Evolutionary conservation across 1,140 invertebrate species (phyloP), one percentile per base, ranked within the genome.

Genomic region (Drosophila auraria): DNA sequence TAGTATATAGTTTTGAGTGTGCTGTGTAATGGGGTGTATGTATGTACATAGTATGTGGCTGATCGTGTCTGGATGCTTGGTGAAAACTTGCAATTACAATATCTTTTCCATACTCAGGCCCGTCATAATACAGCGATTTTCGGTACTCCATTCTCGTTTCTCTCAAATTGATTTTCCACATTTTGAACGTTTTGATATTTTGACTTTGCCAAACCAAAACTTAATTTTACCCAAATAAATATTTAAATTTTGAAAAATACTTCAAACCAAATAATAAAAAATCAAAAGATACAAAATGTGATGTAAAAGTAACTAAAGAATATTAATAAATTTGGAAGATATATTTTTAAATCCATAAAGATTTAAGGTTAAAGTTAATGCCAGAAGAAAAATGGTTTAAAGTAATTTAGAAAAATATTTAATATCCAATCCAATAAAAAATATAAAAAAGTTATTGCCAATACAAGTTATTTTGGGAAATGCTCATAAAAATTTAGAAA

Each of bases 51-150:
- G 33, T 38, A 38, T 36, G 33, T 64, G 42, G 56, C 45, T 83
- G 49, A 53, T 47, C 49, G 59, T 69, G 62, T 72, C 45, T 75
- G 45, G 47, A 30, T 63, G 49, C 33, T 3, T 56, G 12, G 49
- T 78, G 75, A 54, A 64, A 83, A 87, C 86, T 87, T 87, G 84
- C 84, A 87, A 81, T 84, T 89, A 89, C 81, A 89, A 70, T 84
- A 74, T 89, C 56, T 72, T 59, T 73, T 56, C 77, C 72, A 89
- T 89, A 80, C 70, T 75, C 84, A 73, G 70, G 81, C 53, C 74
- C 72, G 62, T 74, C 59, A 80, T 80, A 83, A 40, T 87, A 87
- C 83, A 86, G 58, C 44, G 68, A 45, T 36, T 70, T 23, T 60
- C 49, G 38, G 30, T 60, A 17, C 42, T 65, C 6, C 11, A 7